These are phyloP conservation scores for Ophonus ardosiacus DNA, from an alignment of 2,888 invertebrate genomes.

Conservation along the genomic window DNA sequence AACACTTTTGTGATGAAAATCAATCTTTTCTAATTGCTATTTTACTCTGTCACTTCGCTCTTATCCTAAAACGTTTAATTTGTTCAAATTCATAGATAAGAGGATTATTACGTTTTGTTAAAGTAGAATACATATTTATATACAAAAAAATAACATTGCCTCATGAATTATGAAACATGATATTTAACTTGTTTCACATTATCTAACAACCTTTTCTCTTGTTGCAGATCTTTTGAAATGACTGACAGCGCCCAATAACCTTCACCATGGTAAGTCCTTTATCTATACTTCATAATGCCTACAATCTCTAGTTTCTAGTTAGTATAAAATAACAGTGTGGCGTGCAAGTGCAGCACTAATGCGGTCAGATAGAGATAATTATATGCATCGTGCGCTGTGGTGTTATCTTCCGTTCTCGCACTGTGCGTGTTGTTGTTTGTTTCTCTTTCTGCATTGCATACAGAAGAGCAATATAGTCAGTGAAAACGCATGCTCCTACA, in stretches of 20 bases:
- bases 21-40: too few relatives aligned
- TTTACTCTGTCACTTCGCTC: too few relatives aligned
- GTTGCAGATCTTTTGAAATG: constrained; percentile 22
- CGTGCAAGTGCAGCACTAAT: not conserved
- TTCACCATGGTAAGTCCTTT: constrained; percentile 28
- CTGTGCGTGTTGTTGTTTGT: not conserved
- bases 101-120: too few relatives aligned
- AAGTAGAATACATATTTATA: too few relatives aligned
- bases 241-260: not conserved
- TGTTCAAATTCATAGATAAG: too few relatives aligned
- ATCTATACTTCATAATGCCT: not conserved
- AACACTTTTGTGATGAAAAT: too few relatives aligned
- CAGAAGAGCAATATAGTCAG: not conserved
- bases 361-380: constrained; percentile 23
- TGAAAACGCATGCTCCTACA: not conserved
- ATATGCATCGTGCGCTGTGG: not conserved
- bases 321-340: not conserved
- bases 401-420: constrained; percentile 9
- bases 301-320: not conserved
- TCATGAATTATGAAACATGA: too few relatives aligned
- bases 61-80: too few relatives aligned
- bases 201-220: not conserved
- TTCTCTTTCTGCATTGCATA: not conserved
- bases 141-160: too few relatives aligned
- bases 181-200: not conserved